These are phyloP conservation scores for Coranthus polyacanthus DNA, from an alignment of 2,797 vertebrate genomes.

Conservation along the genomic window DNA sequence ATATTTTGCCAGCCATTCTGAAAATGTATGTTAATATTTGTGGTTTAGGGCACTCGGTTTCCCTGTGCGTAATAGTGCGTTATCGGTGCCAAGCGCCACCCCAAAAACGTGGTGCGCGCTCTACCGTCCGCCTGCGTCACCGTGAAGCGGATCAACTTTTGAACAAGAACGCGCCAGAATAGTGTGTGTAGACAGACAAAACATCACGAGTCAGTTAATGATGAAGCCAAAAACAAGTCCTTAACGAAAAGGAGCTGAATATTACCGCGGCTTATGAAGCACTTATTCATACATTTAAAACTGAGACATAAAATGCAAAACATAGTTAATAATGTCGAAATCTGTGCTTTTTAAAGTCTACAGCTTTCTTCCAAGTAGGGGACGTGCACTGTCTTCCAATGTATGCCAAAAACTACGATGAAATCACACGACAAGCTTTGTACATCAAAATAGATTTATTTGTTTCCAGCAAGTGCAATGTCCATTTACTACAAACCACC, in stretches of 20 bases:
- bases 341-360: too few species aligned
- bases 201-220: neutral
- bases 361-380: too few species aligned
- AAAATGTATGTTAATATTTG: neutral
- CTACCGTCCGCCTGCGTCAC: neutral
- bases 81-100: neutral
- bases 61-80: constrained; percentile 37
- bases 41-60: neutral
- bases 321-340: too few species aligned
- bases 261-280: too few species aligned
- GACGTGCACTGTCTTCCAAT: too few species aligned
- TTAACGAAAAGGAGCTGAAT: too few species aligned
- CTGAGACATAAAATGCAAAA: neutral
- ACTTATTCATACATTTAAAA: too few species aligned
- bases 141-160: neutral
- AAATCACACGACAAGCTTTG: neutral
- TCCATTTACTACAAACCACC: constrained; percentile 17
- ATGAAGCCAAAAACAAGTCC: too few species aligned
- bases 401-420: neutral
- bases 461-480: constrained; percentile 37
- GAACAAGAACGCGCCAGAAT: neutral
- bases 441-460: constrained; percentile 48
- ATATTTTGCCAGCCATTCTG: too few species aligned
- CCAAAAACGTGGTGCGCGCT: neutral
- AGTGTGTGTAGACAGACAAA: neutral